Evolutionary conservation across 2,797 vertebrate genomes (phyloP).

Genomic region (Anolis apletophallus): DNA sequence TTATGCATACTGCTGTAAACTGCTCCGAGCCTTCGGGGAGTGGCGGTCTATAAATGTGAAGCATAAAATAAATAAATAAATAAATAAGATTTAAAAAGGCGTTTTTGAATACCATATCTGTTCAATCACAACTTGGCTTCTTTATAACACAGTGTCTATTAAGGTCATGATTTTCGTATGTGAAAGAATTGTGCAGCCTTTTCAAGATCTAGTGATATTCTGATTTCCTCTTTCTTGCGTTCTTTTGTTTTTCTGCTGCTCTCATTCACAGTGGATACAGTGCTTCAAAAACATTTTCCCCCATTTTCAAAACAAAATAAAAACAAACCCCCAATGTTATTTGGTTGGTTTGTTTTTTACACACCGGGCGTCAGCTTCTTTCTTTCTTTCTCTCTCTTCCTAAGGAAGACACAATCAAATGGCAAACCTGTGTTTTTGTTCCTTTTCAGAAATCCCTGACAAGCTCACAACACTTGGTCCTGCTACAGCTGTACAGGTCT

Average conservation of each 20-base stretch:
- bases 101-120: background rate
- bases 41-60: no score
- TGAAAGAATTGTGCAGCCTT: slow-evolving; percentile 16
- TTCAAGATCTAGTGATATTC: slow-evolving; percentile 48
- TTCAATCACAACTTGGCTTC: background rate
- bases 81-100: no score
- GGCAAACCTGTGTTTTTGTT: slow-evolving; percentile 86
- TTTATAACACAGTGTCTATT: background rate
- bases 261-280: slow-evolving; percentile 11
- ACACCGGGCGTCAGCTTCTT: slow-evolving; percentile 30
- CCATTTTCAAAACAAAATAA: background rate
- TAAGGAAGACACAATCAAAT: slow-evolving; percentile 79
- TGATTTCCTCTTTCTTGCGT: slow-evolving; percentile 2
- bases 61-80: no score
- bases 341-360: background rate
- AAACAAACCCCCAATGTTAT: background rate
- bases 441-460: slow-evolving; percentile 86
- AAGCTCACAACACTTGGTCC: slow-evolving; percentile 84
- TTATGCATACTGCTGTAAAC: no score
- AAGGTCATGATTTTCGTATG: background rate
- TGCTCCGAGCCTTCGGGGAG: no score
- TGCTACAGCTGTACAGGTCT: slow-evolving; percentile 88
- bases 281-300: slow-evolving; percentile 43
- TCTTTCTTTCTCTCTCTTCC: slow-evolving; percentile 35
- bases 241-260: slow-evolving; percentile 1